Evolutionary conservation across 2,888 invertebrate species (phyloP).

Genomic region (Polymixis flavicincta): DNA sequence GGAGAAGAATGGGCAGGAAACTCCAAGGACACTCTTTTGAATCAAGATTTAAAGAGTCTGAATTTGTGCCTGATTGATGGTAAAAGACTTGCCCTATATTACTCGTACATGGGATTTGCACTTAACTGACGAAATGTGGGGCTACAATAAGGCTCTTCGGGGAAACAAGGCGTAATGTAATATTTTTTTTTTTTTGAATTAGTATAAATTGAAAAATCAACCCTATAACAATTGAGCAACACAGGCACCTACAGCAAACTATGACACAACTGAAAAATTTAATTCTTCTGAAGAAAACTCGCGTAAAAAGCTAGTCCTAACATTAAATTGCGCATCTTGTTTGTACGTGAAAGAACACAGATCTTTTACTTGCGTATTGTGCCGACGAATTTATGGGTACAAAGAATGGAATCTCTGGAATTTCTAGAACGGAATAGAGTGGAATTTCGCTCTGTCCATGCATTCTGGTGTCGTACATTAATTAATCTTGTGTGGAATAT

Average conservation of each 20-base stretch:
- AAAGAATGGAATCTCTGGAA: constrained; percentile 44
- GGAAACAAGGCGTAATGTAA: too few species aligned
- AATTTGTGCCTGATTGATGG: too few species aligned
- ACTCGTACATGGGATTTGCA: too few species aligned
- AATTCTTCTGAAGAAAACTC: neutral
- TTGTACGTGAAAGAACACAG: constrained; percentile 33
- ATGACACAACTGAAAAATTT: neutral
- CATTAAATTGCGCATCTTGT: constrained; percentile 27
- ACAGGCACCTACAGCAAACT: neutral
- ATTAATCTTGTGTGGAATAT: constrained; percentile 51
- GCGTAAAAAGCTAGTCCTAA: neutral
- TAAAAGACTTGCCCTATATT: too few species aligned
- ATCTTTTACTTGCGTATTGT: constrained; percentile 42
- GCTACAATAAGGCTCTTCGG: too few species aligned
- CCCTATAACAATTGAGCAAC: neutral
- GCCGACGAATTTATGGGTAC: constrained; percentile 28
- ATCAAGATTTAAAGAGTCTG: too few species aligned
- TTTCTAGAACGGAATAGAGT: constrained; percentile 37
- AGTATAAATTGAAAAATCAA: too few species aligned
- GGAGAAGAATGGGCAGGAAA: too few species aligned
- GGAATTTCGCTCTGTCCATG: constrained; percentile 40
- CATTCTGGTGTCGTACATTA: constrained; percentile 39
- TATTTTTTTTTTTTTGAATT: too few species aligned
- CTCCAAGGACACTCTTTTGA: too few species aligned
- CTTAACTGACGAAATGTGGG: too few species aligned